Evolutionary conservation across 2,113 vertebrate genomes (phyloP).

Genomic region (Speoplatyrhinus poulsoni): DNA sequence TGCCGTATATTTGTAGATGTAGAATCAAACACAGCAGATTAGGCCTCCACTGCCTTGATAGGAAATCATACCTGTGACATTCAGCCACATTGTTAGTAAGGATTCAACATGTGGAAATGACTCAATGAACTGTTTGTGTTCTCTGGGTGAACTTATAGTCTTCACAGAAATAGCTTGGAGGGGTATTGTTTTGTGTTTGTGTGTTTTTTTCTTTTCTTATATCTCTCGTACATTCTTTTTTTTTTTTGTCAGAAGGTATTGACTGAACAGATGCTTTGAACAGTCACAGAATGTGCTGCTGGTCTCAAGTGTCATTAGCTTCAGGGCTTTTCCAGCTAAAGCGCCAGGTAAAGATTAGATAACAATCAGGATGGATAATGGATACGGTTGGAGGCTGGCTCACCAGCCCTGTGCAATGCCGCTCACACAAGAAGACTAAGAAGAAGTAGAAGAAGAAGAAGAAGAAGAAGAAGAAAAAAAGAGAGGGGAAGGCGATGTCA

Average conservation of each 20-base stretch:
- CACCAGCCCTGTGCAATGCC: slow-evolving; percentile 52
- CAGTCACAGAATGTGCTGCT: slow-evolving; percentile 71
- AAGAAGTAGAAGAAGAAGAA: slow-evolving; percentile 48
- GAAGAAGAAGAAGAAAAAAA: slow-evolving; percentile 54
- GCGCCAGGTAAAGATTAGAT: slow-evolving; percentile 81
- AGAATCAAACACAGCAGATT: slow-evolving; percentile 33
- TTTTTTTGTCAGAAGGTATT: slow-evolving; percentile 57
- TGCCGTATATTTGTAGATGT: background rate
- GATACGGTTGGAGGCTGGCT: slow-evolving; percentile 72
- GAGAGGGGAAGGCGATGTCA: slow-evolving; percentile 46
- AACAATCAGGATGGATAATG: slow-evolving; percentile 79
- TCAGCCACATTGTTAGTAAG: slow-evolving; percentile 52
- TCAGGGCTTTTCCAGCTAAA: slow-evolving; percentile 69
- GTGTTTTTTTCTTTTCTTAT: slow-evolving; percentile 44
- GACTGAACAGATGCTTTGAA: slow-evolving; percentile 73
- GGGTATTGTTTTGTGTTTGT: slow-evolving; percentile 1
- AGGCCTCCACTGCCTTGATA: slow-evolving; percentile 34
- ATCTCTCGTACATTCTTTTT: background rate
- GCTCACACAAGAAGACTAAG: slow-evolving; percentile 64
- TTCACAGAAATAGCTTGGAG: slow-evolving; percentile 61
- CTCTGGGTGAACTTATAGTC: slow-evolving; percentile 55
- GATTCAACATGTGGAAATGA: slow-evolving; percentile 65
- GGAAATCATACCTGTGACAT: slow-evolving; percentile 47
- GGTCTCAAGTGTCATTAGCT: slow-evolving; percentile 80
- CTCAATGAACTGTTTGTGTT: slow-evolving; percentile 56